Evolutionary conservation across 2,797 vertebrate species (phyloP), one percentile per base, ranked within the genome.

Genomic region (Lutjanus campechanus): DNA sequence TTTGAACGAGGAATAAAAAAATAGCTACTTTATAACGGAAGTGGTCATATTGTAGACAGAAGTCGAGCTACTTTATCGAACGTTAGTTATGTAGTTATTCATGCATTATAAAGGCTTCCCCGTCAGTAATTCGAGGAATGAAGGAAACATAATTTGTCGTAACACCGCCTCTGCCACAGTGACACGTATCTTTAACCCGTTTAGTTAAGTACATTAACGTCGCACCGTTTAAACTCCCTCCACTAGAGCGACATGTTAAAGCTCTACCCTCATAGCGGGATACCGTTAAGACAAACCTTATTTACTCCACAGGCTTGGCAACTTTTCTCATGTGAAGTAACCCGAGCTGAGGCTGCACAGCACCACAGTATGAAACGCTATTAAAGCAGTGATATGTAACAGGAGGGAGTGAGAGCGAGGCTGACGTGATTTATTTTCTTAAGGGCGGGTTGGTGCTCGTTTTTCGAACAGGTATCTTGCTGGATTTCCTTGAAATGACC

Each of bases 401-500:
- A 0, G 1, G 9, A 16, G 17, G 1, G 16, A 13, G 7, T 2
- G 17, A 6, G 16, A 10, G 73, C 51, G 8, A 13, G 0, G 36
- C 40, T 64, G 44, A 55, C 29, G 0, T 16, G 50, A 13, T 15
- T 46, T 46, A 0, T 46, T 46, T 9, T 0, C 2, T 12, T 7
- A 11, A 4, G 1, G 13, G 19, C 4, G 44, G 2, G 3, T 5
- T 20, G 17, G 41, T 1, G 43, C 19, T 36, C 0, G 43, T 16
- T 13, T 74, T 29, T 7, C 41, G 0, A 1, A 10, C 15, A 9
- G 36, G 2, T 65, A 16, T 56, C 36, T 2, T 1, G 17, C 0
- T 4, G 0, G 22, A 11, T 58, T 84, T 75, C 70, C 59, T 62
- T 72, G 36, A 54, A 65, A 36, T 11, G 73, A 72, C 73, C 44